Evolutionary conservation across 2,113 vertebrate species (phyloP).

Genomic region (Hiodon tergisus): DNA sequence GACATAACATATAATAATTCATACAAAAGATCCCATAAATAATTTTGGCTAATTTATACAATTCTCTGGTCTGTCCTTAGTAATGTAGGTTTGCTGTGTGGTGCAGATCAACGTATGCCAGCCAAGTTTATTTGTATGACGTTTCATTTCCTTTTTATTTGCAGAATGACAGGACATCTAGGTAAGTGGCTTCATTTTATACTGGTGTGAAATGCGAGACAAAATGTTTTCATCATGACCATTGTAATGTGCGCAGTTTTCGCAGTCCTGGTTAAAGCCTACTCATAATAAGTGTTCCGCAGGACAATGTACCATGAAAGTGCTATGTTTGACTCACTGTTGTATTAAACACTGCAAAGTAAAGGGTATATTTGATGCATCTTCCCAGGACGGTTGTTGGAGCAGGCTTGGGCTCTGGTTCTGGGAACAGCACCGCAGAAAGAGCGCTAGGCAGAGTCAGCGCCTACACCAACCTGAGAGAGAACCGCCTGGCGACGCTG

Average conservation of each 20-base stretch:
- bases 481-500: constrained; percentile 70
- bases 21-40: constrained; percentile 1
- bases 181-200: constrained; percentile 64
- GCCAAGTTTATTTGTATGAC: not conserved
- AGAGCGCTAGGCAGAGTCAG: constrained; percentile 61
- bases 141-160: constrained; percentile 39
- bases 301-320: not conserved
- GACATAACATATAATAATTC: constrained; percentile 6
- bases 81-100: not conserved
- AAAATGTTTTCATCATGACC: not conserved
- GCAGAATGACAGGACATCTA: constrained; percentile 79
- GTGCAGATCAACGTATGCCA: not conserved
- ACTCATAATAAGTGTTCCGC: not conserved
- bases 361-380: not conserved
- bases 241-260: not conserved
- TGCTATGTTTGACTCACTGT: not conserved
- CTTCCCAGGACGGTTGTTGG: constrained; percentile 63
- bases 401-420: constrained; percentile 23
- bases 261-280: not conserved
- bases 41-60: not conserved
- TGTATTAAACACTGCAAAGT: not conserved
- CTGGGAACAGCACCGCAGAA: constrained; percentile 58
- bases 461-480: constrained; percentile 67
- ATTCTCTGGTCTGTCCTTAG: not conserved
- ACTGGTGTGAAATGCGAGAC: not conserved